These are phyloP conservation scores for Holacanthus passer DNA, from an alignment of 2,113 vertebrate species.

Conservation along the genomic window DNA sequence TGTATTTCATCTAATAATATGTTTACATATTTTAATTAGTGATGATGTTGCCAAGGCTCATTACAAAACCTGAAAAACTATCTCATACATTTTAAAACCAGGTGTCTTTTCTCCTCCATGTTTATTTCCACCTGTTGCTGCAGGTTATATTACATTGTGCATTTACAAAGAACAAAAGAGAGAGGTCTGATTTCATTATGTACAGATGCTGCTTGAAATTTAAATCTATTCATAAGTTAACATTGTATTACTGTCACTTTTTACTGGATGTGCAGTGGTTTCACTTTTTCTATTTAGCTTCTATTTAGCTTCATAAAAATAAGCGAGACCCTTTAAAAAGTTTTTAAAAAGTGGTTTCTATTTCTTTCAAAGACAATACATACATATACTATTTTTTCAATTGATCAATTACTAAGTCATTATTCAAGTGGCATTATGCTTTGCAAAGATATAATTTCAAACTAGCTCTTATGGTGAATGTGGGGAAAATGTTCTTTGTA, in stretches of 20 bases:
- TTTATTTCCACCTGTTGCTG: neutral
- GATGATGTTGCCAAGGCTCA: conserved; percentile 8
- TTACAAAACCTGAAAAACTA: conserved; percentile 6
- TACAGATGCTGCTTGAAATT: neutral
- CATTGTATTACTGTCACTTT: neutral
- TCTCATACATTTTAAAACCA: neutral
- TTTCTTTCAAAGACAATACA: neutral
- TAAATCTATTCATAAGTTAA: neutral
- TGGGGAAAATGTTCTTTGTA: neutral
- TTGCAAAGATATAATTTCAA: neutral
- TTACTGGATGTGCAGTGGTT: neutral
- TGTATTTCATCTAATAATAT: conserved; percentile 1
- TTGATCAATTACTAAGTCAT: neutral
- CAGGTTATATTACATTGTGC: neutral
- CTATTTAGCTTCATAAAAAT: neutral
- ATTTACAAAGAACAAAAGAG: neutral
- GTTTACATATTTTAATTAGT: neutral
- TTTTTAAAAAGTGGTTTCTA: neutral
- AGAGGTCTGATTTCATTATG: neutral
- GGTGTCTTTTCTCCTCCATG: neutral
- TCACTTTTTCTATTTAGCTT: neutral
- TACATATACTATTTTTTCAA: neutral
- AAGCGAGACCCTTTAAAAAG: neutral
- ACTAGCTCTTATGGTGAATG: neutral
- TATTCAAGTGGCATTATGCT: neutral